Percentiles rank a stretch among this genome's conserved stretches.
phyloP scores from a whole-genome alignment of 2,113 vertebrate genomes.

The Pseudonaja textilis region DNA sequence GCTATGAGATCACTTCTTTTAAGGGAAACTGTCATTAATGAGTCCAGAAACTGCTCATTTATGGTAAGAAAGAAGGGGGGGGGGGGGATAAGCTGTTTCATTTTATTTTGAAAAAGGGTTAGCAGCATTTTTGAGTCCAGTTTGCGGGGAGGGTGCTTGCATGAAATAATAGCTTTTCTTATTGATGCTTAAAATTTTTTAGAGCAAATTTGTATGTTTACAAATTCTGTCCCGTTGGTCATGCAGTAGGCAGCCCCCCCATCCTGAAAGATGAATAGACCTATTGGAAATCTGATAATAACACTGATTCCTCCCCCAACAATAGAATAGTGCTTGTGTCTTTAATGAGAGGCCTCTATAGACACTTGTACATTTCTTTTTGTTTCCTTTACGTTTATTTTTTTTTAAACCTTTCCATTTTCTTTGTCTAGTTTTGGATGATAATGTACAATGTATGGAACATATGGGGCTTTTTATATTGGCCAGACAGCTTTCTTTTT shows the following conservation, averaged over 20 bases:
- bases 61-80: constrained; percentile 86
- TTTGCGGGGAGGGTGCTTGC: constrained; percentile 72
- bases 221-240: constrained; percentile 64
- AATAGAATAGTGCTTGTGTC: constrained; percentile 79
- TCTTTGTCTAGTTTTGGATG: constrained; percentile 47
- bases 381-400: constrained; percentile 24
- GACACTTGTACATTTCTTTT: constrained; percentile 66
- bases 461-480: constrained; percentile 24
- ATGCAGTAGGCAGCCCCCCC: constrained; percentile 67
- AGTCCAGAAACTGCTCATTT: constrained; percentile 94
- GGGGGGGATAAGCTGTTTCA: constrained; percentile 64
- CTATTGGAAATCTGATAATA: constrained; percentile 73
- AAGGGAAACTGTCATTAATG: constrained; percentile 91
- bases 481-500: constrained; percentile 42
- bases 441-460: constrained; percentile 51
- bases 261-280: constrained; percentile 72
- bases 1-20: constrained; percentile 92
- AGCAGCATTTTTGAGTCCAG: constrained; percentile 73
- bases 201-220: constrained; percentile 71
- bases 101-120: constrained; percentile 77
- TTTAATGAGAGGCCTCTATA: constrained; percentile 75
- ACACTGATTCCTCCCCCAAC: constrained; percentile 71
- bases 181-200: constrained; percentile 67
- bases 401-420: constrained; percentile 14
- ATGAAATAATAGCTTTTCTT: constrained; percentile 71